These are phyloP conservation scores for Tyrophagus putrescentiae DNA, from an alignment of 1,140 invertebrate species.

Conservation along the genomic window DNA sequence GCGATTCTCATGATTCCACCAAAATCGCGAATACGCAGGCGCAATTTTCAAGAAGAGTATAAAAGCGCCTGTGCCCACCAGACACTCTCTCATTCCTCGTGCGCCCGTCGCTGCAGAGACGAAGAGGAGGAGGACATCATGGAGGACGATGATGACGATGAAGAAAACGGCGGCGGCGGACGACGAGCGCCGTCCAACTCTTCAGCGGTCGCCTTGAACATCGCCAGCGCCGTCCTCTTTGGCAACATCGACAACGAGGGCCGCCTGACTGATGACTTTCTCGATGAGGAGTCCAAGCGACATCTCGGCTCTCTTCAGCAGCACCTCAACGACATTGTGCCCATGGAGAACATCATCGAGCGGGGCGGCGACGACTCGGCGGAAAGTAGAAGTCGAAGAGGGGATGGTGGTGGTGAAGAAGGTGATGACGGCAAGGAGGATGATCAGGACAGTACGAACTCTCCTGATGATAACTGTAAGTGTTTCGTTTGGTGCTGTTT, in stretches of 20 bases:
- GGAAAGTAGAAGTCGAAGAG: not conserved
- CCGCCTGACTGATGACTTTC: constrained; percentile 62
- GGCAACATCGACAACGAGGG: constrained; percentile 87
- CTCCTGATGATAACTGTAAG: constrained; percentile 10
- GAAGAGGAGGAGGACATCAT: too few relatives aligned
- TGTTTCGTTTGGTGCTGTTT: not conserved
- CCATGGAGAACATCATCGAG: constrained; percentile 1
- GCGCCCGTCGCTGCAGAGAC: too few relatives aligned
- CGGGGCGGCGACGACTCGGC: not conserved
- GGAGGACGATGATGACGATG: too few relatives aligned
- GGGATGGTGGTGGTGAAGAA: not conserved
- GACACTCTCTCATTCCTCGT: too few relatives aligned
- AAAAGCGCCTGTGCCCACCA: too few relatives aligned
- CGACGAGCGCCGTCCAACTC: too few relatives aligned
- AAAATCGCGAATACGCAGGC: too few relatives aligned
- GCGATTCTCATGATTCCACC: too few relatives aligned
- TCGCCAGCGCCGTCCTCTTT: constrained; percentile 49
- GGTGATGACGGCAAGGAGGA: not conserved
- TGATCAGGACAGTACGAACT: not conserved
- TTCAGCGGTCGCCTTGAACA: too few relatives aligned
- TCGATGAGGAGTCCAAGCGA: constrained; percentile 65
- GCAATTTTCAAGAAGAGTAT: too few relatives aligned
- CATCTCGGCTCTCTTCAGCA: constrained; percentile 46
- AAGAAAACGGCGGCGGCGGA: too few relatives aligned
- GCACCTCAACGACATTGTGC: constrained; percentile 4